Evolutionary conservation across 64 coral and sea anemone species (phyloP), one percentile per base, ranked within the genome.

Genomic region (Stylophora pistillata): DNA sequence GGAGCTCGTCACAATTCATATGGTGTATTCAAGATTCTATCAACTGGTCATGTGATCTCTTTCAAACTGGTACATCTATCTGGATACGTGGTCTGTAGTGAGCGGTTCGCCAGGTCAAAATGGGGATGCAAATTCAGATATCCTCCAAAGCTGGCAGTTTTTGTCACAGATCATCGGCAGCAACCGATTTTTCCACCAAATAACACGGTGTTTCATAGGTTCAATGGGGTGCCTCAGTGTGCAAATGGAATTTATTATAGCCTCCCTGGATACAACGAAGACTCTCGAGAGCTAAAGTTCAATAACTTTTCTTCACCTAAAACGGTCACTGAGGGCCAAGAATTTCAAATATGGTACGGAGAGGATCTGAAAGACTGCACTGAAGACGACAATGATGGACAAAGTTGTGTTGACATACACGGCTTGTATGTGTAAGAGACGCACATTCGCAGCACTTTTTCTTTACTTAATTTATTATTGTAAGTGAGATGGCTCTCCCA

Each of bases 11-110:
- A 29, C 30, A 47, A 87, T 72, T 23, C n/a, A 27, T 31, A 5
- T 16, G 85, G 85, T 18, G 28, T 1, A 4, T 58, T 87, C 37
- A 73, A 26, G 10, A 87, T 75, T 34, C 31, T 52, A 75, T 17
- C 1, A 60, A 5, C 68, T 15, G 85, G 85, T 21, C 13, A 74
- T 13, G 52, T 87, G 68, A 74, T 87, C 73, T 74, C 85, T 2
- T 55, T 88, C 21, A 88, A 88, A 65, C 73, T 88, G 72, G 86
- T 88, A 11, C 66, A 77, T 32, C 23, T 41, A 2, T 25, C 2
- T 61, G 86, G 86, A 1, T 88, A 73, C 17, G 31, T 73, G 13
- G n/a, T 13, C 12, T 73, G 71, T 17, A 4, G 21, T 15, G 15
- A 33, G 12, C 29, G 12, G 16, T 32, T 10, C 27, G 11, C 2